These are phyloP conservation scores for Liparis tanakae DNA, from an alignment of 2,797 vertebrate genomes.

Conservation along the genomic window DNA sequence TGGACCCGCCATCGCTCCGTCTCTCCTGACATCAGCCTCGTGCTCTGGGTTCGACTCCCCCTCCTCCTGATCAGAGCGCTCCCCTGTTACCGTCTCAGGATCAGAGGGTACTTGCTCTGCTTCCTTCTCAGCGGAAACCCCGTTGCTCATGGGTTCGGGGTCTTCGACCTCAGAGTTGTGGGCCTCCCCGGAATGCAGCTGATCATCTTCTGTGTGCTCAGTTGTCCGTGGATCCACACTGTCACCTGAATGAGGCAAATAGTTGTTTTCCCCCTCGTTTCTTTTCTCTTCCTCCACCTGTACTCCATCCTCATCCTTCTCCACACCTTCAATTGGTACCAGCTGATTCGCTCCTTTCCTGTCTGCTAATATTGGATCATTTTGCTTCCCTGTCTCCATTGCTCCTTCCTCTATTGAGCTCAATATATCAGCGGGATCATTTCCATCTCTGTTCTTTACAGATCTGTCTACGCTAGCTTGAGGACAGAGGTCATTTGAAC, in stretches of 20 bases:
- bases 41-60: neutral
- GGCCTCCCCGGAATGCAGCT: neutral
- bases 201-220: neutral
- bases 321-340: neutral
- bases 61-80: constrained; percentile 1
- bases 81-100: neutral
- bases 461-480: neutral
- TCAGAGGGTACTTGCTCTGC: neutral
- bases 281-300: neutral
- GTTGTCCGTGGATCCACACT: neutral
- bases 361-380: neutral
- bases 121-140: neutral
- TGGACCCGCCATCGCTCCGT: neutral
- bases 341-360: neutral
- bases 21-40: neutral
- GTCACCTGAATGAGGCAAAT: neutral
- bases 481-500: constrained; percentile 11
- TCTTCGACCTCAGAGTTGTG: neutral
- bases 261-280: neutral
- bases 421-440: neutral
- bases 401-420: constrained; percentile 8
- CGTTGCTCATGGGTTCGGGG: neutral
- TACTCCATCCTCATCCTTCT: neutral
- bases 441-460: neutral
- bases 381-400: neutral